phyloP scores from a whole-genome alignment of 1,140 invertebrate genomes.

The Zaprionus lachaisei region DNA sequence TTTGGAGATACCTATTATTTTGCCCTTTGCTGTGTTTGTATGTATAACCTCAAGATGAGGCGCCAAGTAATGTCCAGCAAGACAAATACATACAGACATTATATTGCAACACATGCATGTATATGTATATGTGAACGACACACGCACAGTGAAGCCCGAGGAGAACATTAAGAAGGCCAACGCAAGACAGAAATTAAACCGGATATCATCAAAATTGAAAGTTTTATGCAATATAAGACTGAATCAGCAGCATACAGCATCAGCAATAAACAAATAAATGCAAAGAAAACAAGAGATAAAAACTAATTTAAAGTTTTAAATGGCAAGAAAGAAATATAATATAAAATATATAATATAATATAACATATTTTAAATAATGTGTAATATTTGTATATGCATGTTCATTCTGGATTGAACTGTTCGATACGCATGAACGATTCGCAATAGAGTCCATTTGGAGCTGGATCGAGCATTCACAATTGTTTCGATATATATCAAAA shows the following conservation, averaged over 20 bases:
- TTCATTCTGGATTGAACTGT: too few species aligned
- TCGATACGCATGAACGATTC: too few species aligned
- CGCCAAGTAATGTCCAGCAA: constrained; percentile 24
- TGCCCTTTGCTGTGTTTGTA: not conserved
- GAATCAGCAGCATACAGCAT: not conserved
- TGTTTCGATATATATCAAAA: not conserved
- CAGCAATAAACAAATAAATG: not conserved
- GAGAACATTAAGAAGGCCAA: constrained; percentile 40
- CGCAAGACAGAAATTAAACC: constrained; percentile 51
- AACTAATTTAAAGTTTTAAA: not conserved
- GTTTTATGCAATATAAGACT: constrained; percentile 56
- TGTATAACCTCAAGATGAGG: constrained; percentile 9
- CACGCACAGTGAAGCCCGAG: constrained; percentile 1
- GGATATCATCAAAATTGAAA: constrained; percentile 78
- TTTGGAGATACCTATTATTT: not conserved
- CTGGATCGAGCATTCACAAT: constrained; percentile 24
- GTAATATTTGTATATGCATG: too few species aligned
- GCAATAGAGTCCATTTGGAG: too few species aligned
- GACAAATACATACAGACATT: not conserved
- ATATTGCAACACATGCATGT: constrained; percentile 20
- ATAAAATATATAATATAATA: too few species aligned
- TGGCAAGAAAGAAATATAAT: too few species aligned
- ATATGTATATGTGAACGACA: not conserved
- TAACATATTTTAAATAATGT: too few species aligned
- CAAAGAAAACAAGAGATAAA: not conserved